Percentiles rank a stretch among this genome's conserved stretches.
phyloP scores from a whole-genome alignment of 2,113 vertebrate species.

The Fukomys damarensis region DNA sequence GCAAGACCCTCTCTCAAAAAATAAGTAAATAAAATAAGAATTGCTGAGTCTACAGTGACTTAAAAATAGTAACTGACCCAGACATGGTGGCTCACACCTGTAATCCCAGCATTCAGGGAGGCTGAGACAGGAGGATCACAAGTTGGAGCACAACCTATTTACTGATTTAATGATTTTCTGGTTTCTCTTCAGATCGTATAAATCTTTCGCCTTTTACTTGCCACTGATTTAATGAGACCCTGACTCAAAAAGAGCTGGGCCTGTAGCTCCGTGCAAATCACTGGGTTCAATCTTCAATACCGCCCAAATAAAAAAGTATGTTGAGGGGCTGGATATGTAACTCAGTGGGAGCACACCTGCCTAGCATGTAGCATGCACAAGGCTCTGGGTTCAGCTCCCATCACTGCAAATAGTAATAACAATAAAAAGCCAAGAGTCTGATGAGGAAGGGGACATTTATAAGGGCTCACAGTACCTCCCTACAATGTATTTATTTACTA shows the following conservation, averaged over 20 bases:
- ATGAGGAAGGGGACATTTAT: not conserved
- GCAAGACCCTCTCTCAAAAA: not conserved
- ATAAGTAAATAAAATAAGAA: not conserved
- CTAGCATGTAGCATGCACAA: not conserved
- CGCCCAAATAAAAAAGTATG: not conserved
- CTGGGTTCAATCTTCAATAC: not conserved
- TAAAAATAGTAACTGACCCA: slow-evolving; percentile 3
- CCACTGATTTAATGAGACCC: not conserved
- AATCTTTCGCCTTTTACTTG: not conserved
- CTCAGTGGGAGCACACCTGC: not conserved
- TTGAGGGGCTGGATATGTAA: not conserved
- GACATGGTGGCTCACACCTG: not conserved
- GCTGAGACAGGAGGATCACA: not conserved
- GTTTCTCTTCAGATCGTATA: no score
- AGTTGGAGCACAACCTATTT: not conserved
- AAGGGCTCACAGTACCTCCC: not conserved
- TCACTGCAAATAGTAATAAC: not conserved
- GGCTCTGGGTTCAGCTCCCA: not conserved
- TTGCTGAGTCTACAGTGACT: not conserved
- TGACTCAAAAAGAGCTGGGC: not conserved
- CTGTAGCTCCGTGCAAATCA: not conserved
- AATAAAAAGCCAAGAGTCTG: slow-evolving; percentile 1
- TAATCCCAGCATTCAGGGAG: not conserved
- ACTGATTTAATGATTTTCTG: not conserved
- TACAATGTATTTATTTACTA: not conserved